Percentiles rank a stretch among this genome's conserved stretches.
phyloP scores from a whole-genome alignment of 2,797 vertebrate genomes.

The Rhincodon typus region DNA sequence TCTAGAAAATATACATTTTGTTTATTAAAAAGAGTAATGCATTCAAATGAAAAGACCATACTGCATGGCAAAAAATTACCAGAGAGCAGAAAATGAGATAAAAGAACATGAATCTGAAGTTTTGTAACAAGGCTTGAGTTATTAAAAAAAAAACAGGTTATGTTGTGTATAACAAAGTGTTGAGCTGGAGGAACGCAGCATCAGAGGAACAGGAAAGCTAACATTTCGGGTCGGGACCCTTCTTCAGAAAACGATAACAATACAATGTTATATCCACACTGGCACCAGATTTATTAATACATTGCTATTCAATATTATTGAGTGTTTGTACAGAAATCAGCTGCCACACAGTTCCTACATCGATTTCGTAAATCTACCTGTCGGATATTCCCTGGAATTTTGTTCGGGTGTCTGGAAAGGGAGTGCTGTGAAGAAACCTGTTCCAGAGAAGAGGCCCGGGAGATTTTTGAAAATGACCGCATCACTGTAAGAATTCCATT shows the following conservation, averaged over 20 bases:
- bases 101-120: neutral
- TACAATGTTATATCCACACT: neutral
- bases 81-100: neutral
- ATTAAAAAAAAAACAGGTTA: too few species aligned
- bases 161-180: too few species aligned
- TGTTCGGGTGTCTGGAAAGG: conserved; percentile 76
- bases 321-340: conserved; percentile 70
- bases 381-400: conserved; percentile 38
- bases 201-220: too few species aligned
- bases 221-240: too few species aligned
- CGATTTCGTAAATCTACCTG: conserved; percentile 71
- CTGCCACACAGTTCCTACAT: conserved; percentile 62
- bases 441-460: conserved; percentile 75
- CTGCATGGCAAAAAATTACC: neutral
- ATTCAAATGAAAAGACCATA: neutral
- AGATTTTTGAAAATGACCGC: conserved; percentile 76
- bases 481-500: conserved; percentile 60
- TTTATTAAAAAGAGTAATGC: neutral
- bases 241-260: too few species aligned
- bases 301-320: neutral
- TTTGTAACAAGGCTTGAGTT: neutral
- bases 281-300: neutral
- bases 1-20: neutral
- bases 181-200: too few species aligned
- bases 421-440: conserved; percentile 85